Conservation (phyloP, 2,888 invertebrate genomes). For the Hanleya hanleyi region DNA sequence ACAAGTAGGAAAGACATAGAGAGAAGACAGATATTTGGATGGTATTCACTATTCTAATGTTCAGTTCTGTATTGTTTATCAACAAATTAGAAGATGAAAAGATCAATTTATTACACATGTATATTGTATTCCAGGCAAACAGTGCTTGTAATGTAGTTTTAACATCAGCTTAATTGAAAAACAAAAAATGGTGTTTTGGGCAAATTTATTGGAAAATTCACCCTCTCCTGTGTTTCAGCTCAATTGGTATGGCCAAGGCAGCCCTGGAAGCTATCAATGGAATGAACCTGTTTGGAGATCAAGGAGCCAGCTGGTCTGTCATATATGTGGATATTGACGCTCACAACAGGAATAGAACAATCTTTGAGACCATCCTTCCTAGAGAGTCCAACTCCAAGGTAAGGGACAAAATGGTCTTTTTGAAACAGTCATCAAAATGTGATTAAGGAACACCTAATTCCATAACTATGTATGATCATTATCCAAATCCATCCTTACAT, state of each 20-base stretch:
- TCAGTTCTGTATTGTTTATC: too few relatives aligned
- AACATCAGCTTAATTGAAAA: not conserved
- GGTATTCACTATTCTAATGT: too few relatives aligned
- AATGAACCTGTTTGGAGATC: constrained; percentile 97
- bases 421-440: too few relatives aligned
- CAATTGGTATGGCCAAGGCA: constrained; percentile 97
- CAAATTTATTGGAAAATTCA: not conserved
- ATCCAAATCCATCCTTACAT: too few relatives aligned
- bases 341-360: constrained; percentile 98
- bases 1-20: too few relatives aligned
- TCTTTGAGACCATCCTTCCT: constrained; percentile 96
- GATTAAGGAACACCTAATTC: too few relatives aligned
- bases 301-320: constrained; percentile 98
- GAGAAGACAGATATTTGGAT: too few relatives aligned
- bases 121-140: too few relatives aligned
- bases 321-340: constrained; percentile 99
- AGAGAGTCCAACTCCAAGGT: constrained; percentile 99
- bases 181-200: not conserved
- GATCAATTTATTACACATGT: too few relatives aligned
- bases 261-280: constrained; percentile 99
- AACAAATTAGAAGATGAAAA: too few relatives aligned
- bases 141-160: not conserved
- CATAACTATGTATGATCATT: too few relatives aligned
- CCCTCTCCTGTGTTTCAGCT: constrained; percentile 77
- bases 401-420: too few relatives aligned